A percentile compares a stretch with the other conserved stretches of the same genome.
Conservation (phyloP, 2,113 vertebrate genomes). For the Hydrolagus affinis region DNA sequence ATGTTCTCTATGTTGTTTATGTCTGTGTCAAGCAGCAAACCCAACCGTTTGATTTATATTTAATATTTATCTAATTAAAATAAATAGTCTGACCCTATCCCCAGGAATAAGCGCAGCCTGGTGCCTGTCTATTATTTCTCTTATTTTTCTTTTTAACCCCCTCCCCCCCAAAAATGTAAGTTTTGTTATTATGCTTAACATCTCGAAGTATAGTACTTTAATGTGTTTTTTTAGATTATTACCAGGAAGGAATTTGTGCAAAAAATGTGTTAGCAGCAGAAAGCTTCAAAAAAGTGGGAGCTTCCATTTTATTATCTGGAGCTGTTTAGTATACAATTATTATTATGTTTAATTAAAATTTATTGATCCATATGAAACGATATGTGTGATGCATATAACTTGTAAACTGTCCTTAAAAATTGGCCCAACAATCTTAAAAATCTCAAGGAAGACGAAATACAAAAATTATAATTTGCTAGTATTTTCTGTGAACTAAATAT, state of each 20-base stretch:
- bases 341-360: neutral
- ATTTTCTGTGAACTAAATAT: neutral
- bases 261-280: neutral
- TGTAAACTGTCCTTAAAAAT: neutral
- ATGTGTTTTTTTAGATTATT: neutral
- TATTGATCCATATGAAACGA: neutral
- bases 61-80: neutral
- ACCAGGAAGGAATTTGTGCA: neutral
- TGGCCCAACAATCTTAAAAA: neutral
- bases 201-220: neutral
- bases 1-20: too few relatives aligned
- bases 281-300: neutral
- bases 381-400: neutral
- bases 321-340: neutral
- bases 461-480: neutral
- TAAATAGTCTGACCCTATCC: neutral
- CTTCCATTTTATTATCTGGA: neutral
- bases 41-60: neutral
- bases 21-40: neutral
- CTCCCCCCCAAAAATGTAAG: neutral
- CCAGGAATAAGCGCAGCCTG: neutral
- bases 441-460: neutral
- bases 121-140: neutral
- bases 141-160: neutral
- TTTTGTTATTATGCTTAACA: neutral